Evolutionary conservation across 2,113 vertebrate genomes (phyloP), one percentile per base, ranked within the genome.

Genomic region (Lepidothrix coronata): DNA sequence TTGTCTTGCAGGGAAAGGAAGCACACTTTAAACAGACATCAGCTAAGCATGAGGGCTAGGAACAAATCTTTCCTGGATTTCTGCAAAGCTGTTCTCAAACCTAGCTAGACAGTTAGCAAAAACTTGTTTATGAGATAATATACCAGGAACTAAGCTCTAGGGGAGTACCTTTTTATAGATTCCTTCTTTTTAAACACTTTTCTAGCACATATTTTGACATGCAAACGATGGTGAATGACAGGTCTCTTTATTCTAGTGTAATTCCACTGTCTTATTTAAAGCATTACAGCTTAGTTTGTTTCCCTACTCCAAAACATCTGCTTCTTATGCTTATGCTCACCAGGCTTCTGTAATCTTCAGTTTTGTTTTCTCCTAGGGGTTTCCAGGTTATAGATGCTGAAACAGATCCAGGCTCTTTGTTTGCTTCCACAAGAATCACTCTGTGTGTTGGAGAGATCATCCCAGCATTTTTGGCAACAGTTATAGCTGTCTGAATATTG

Each of bases 401-500:
- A 20, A 94, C 89, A n/a, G 97, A 95, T 19, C 74, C 97, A 39
- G 91, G 61, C 12, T 46, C 39, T 93, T 97, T 77, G 10, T 92
- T 86, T 14, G 98, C 98, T 80, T 98, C 98, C 48, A 98, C 93
- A 30, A 98, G 97, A 95, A 98, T 98, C 43, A 98, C 92, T 92
- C 84, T 96, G 75, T 97, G 94, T 8, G 14, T 80, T 82, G 96
- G 89, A 57, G 95, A 85, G 88, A 98, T 97, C 98, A 98, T 98
- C 37, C 98, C 98, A 83, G 98, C 98, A 28, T 97, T 98, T 84
- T 86, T 98, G 80, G 98, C 98, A 73, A 98, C 98, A 4, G 98
- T 98, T 58, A 98, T 27, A 62, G 98, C 98, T n/a, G 98, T 98
- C 95, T 98, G 98, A 90, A 98, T 96, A 88, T 98, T 98, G 91